phyloP scores from a whole-genome alignment of 2,113 vertebrate genomes.

The Etheostoma spectabile region DNA sequence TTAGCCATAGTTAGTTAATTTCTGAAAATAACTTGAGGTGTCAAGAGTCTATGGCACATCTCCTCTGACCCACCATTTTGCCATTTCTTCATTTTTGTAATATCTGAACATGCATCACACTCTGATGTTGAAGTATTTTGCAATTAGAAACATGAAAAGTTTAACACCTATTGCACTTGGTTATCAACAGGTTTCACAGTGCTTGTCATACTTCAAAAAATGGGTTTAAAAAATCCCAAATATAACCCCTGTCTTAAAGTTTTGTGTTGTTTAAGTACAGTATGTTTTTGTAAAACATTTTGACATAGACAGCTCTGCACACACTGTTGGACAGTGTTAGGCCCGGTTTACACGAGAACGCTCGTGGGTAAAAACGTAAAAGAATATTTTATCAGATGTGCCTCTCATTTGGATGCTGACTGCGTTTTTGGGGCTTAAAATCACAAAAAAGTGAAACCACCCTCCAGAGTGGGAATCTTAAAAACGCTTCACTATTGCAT shows the following conservation, averaged over 20 bases:
- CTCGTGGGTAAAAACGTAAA: no score
- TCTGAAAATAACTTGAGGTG: not conserved
- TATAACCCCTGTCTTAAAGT: not conserved
- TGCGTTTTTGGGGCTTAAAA: no score
- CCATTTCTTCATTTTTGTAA: not conserved
- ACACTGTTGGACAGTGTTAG: not conserved
- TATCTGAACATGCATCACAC: not conserved
- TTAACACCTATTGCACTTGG: not conserved
- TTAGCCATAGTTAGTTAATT: not conserved
- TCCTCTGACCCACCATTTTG: not conserved
- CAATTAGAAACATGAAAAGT: not conserved
- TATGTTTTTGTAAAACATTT: not conserved
- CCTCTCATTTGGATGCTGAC: no score
- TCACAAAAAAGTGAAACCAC: no score
- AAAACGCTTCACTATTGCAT: no score
- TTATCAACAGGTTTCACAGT: not conserved
- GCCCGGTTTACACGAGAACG: no score
- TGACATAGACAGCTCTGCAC: not conserved
- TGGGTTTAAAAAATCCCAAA: not conserved
- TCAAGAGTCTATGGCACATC: not conserved
- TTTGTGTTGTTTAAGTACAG: not conserved
- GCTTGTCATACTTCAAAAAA: not conserved
- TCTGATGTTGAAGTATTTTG: not conserved
- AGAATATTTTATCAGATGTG: no score
- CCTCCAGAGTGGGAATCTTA: no score